Evolutionary conservation across 2,113 vertebrate species (phyloP).

Genomic region (Nerophis lumbriciformis): DNA sequence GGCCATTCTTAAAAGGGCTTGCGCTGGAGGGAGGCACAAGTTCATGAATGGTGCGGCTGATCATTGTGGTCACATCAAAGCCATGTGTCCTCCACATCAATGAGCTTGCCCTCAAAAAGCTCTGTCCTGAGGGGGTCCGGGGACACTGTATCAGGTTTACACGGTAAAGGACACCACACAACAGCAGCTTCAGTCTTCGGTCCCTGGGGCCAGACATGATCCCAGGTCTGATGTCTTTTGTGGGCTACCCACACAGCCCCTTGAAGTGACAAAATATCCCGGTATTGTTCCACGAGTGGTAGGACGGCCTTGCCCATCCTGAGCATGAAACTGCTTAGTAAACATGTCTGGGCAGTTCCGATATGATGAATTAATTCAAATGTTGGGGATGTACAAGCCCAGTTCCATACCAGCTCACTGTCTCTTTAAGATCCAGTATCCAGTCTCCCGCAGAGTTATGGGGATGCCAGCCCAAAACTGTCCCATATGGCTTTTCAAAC

Average conservation of each 20-base stretch:
- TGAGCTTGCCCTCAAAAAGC: slow-evolving; percentile 66
- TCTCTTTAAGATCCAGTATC: slow-evolving; percentile 57
- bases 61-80: slow-evolving; percentile 71
- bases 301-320: background rate
- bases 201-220: slow-evolving; percentile 69
- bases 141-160: slow-evolving; percentile 70
- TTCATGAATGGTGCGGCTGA: slow-evolving; percentile 69
- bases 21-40: slow-evolving; percentile 45
- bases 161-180: slow-evolving; percentile 71
- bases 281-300: slow-evolving; percentile 18
- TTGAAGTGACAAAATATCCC: slow-evolving; percentile 58
- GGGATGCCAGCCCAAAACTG: slow-evolving; percentile 72
- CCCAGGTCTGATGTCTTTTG: slow-evolving; percentile 59
- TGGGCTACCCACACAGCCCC: slow-evolving; percentile 46
- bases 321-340: background rate
- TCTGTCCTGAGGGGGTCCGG: slow-evolving; percentile 57
- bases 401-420: slow-evolving; percentile 45
- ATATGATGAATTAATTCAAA: background rate
- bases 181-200: slow-evolving; percentile 57
- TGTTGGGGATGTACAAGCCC: slow-evolving; percentile 5
- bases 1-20: slow-evolving; percentile 22
- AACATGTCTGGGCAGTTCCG: background rate
- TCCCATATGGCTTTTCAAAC: slow-evolving; percentile 67
- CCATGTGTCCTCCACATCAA: slow-evolving; percentile 61
- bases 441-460: slow-evolving; percentile 69